phyloP scores from a whole-genome alignment of 1,140 invertebrate genomes.

The Brevipalpus yothersi region DNA sequence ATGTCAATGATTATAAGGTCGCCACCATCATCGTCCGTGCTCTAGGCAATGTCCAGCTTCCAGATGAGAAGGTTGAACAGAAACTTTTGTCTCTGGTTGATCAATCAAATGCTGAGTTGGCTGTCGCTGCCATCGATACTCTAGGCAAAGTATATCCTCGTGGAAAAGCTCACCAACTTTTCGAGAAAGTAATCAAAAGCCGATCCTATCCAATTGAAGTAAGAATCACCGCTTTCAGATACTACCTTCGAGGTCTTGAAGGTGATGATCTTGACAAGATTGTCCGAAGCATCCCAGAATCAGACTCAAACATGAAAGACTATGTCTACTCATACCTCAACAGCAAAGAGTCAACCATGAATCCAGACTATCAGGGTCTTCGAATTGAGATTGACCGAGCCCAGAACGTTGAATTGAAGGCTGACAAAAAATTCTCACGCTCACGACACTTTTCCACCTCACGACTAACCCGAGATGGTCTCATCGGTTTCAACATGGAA shows the following conservation, averaged over 20 bases:
- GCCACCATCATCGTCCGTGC: not conserved
- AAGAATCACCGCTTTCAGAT: not conserved
- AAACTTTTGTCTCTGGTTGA: not conserved
- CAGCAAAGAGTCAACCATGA: not conserved
- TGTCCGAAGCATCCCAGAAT: not conserved
- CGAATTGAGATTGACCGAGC: not conserved
- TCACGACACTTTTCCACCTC: not conserved
- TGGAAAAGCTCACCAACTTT: no score
- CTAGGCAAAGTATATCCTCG: not conserved
- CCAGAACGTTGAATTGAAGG: not conserved
- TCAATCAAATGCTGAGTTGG: not conserved
- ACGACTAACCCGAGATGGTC: not conserved
- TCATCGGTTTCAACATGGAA: not conserved
- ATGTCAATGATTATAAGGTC: not conserved
- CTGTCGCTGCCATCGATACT: not conserved
- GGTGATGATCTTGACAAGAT: not conserved
- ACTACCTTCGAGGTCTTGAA: not conserved
- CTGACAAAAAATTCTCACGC: not conserved
- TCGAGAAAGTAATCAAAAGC: no score
- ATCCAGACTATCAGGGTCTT: not conserved
- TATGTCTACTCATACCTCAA: not conserved
- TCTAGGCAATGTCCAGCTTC: not conserved
- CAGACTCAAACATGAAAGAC: not conserved
- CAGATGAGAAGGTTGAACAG: not conserved
- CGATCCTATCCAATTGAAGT: not conserved